Conservation (phyloP, 2,888 invertebrate species). For the Luffia ferchaultella region DNA sequence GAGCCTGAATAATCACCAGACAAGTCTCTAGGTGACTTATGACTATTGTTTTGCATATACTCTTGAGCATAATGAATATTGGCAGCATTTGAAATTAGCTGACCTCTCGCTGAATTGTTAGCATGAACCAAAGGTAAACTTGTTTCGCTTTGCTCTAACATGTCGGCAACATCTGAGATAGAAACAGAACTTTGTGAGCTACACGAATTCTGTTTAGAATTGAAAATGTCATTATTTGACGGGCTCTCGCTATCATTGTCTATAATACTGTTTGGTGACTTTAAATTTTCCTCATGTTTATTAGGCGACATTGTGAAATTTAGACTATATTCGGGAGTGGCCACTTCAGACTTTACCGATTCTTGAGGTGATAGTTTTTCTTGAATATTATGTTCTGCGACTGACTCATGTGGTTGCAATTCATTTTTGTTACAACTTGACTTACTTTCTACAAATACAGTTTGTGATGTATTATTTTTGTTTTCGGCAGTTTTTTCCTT, state of each 20-base stretch:
- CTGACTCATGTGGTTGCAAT: background rate
- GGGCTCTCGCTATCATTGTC: background rate
- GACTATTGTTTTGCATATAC: background rate
- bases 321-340: slow-evolving; percentile 42
- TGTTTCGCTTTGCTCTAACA: slow-evolving; percentile 40
- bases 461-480: background rate
- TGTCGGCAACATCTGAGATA: slow-evolving; percentile 51
- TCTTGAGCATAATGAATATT: slow-evolving; percentile 18
- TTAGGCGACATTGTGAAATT: slow-evolving; percentile 39
- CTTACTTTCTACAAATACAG: background rate
- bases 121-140: slow-evolving; percentile 12
- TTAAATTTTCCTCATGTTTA: background rate
- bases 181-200: slow-evolving; percentile 48
- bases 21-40: slow-evolving; percentile 32
- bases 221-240: background rate
- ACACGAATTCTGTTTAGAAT: background rate
- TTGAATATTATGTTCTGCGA: background rate
- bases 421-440: background rate
- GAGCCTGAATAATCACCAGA: slow-evolving; percentile 53
- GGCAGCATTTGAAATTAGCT: slow-evolving; percentile 21
- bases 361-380: slow-evolving; percentile 23
- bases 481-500: background rate
- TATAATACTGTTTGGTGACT: background rate
- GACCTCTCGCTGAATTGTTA: slow-evolving; percentile 22
- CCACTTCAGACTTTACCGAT: slow-evolving; percentile 31